Conservation (phyloP, 2,113 vertebrate species). For the Entosphenus tridentatus region DNA sequence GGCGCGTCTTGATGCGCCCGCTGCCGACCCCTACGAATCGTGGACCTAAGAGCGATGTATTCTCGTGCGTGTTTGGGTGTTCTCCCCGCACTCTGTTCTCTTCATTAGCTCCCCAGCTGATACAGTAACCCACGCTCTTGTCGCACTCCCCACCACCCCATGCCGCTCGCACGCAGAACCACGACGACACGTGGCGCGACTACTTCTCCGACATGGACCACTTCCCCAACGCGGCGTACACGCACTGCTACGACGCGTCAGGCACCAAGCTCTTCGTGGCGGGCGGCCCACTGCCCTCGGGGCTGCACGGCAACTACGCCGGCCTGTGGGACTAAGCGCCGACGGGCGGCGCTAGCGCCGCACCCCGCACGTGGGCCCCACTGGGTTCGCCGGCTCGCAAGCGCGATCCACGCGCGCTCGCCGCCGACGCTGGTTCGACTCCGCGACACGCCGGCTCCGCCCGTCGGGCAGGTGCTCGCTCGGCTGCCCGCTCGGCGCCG, state of each 20-base stretch:
- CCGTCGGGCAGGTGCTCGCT: conserved; percentile 4
- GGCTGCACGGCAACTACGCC: conserved; percentile 90
- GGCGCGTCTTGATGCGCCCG: too few species aligned
- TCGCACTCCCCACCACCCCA: too few species aligned
- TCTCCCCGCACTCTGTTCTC: not conserved
- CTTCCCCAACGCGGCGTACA: conserved; percentile 95
- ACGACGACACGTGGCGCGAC: conserved; percentile 93
- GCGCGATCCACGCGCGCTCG: not conserved
- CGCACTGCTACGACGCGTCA: conserved; percentile 91
- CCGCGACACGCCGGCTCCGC: conserved; percentile 4
- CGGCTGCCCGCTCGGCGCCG: not conserved
- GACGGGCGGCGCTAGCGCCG: not conserved
- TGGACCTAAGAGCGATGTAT: too few species aligned
- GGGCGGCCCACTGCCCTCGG: conserved; percentile 81
- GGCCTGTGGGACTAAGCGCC: conserved; percentile 67
- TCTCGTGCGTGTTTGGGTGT: too few species aligned
- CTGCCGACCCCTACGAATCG: too few species aligned
- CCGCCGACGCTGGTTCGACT: not conserved
- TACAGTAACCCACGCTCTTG: conserved; percentile 6
- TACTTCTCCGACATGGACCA: conserved; percentile 90
- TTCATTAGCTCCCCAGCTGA: not conserved
- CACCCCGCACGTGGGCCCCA: not conserved
- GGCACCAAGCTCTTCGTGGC: conserved; percentile 95
- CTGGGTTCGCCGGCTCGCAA: not conserved
- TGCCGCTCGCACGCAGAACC: conserved; percentile 30